Evolutionary conservation across 2,888 invertebrate genomes (phyloP).

Genomic region (Cabera pusaria): DNA sequence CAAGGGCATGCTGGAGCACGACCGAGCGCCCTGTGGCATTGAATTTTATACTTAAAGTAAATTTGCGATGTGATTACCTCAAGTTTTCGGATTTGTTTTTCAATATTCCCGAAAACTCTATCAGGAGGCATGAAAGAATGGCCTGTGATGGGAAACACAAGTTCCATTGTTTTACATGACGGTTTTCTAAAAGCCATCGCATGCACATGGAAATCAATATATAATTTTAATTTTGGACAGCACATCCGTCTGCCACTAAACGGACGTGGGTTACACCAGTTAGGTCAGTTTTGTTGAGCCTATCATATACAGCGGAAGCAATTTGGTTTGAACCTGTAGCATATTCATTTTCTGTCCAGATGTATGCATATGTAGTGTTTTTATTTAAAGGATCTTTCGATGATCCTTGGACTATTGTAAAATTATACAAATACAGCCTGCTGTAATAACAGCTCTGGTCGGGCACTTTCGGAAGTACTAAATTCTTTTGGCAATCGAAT

Average conservation of each 20-base stretch:
- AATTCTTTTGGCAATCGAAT: slow-evolving; percentile 28
- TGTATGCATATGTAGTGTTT: slow-evolving; percentile 17
- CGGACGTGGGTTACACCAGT: not conserved
- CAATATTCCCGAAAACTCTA: slow-evolving; percentile 18
- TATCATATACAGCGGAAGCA: slow-evolving; percentile 12
- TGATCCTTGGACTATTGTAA: slow-evolving; percentile 16
- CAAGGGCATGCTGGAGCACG: too few relatives aligned
- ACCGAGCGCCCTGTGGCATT: too few relatives aligned
- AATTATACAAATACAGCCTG: slow-evolving; percentile 20
- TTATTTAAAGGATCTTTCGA: slow-evolving; percentile 14
- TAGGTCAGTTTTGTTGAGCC: not conserved
- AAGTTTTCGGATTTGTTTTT: not conserved
- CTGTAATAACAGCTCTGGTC: slow-evolving; percentile 23
- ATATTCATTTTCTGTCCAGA: slow-evolving; percentile 5
- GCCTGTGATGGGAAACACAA: slow-evolving; percentile 28
- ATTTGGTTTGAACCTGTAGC: slow-evolving; percentile 15
- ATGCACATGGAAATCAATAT: slow-evolving; percentile 3
- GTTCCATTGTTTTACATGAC: slow-evolving; percentile 24
- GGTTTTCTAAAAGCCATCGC: slow-evolving; percentile 11
- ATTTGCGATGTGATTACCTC: too few relatives aligned
- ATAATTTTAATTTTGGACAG: slow-evolving; percentile 1
- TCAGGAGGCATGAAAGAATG: slow-evolving; percentile 30
- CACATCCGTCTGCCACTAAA: slow-evolving; percentile 5
- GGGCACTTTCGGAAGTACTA: slow-evolving; percentile 17
- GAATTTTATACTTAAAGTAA: too few relatives aligned